Base-by-base conservation (phyloP, 2,888 invertebrate genomes). In the Parnassius orleans region DNA sequence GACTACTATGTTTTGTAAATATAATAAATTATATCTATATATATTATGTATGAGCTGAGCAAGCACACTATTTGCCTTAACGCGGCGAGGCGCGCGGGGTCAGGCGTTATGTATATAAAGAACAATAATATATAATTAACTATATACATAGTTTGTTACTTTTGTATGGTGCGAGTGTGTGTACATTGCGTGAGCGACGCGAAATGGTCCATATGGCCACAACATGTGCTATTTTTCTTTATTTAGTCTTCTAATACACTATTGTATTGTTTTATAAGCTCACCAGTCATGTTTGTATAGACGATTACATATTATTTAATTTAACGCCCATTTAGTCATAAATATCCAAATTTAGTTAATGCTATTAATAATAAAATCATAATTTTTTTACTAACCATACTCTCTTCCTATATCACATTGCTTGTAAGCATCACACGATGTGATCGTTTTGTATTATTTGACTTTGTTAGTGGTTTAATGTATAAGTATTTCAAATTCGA, bases 331-430 rank as follows among this genome's bases (percentile, higher is more conserved):
- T 87, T 86, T 90, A 91, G 90, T 91, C 90, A 91, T 90, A 86
- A 90, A 87, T 86, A 91, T 89, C 90, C 90, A 90, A 91, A 91
- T 90, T 90, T 91, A 90, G 90, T 88, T 88, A 86, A 87, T 87
- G 80, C 79, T 88, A 83, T 86, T 84, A 83, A 83, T 79, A 48
- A 62, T 54, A 59, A 44, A 81, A 77, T 78, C 75, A 79, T 82
- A 82, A 80, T 80, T 53, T 60, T 76, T 81, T 78, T 79, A 73
- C 80, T 77, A 76, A 80, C 82, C 78, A 74, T 79, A 78, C 80
- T 78, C 74, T 78, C 72, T 80, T 81, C 79, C 81, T 85, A 76
- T 78, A 81, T 82, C 79, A 81, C 81, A 79, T 81, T 78, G 81
- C 79, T 80, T 76, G 77, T 81, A 83, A 83, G 78, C 88, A 87